Percentiles rank a stretch among this genome's conserved stretches.
phyloP scores from a whole-genome alignment of 2,797 vertebrate genomes.

The Coreius guichenoti region DNA sequence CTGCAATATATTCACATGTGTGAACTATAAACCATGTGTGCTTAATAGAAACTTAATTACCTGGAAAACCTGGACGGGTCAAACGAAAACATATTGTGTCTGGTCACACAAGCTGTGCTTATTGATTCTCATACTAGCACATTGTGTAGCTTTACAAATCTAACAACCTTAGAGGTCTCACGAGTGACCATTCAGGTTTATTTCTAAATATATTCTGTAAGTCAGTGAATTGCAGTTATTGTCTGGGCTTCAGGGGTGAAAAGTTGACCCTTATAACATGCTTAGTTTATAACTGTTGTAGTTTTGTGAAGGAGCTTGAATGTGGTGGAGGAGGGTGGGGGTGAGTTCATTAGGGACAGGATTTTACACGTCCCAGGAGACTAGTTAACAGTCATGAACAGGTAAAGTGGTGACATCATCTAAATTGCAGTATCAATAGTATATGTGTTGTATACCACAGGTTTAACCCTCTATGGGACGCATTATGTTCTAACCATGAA shows the following conservation, averaged over 20 bases:
- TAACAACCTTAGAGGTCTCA: slow-evolving; percentile 10
- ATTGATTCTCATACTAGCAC: slow-evolving; percentile 46
- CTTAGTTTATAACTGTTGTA: slow-evolving; percentile 52
- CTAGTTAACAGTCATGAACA: slow-evolving; percentile 37
- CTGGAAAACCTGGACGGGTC: slow-evolving; percentile 15
- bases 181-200: slow-evolving; percentile 36
- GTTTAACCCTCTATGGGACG: neutral
- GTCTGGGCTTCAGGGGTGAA: slow-evolving; percentile 23
- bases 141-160: slow-evolving; percentile 21
- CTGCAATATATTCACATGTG: slow-evolving; percentile 3
- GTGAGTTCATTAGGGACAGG: slow-evolving; percentile 64
- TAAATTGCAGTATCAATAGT: slow-evolving; percentile 20
- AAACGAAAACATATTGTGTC: slow-evolving; percentile 38
- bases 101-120: slow-evolving; percentile 35
- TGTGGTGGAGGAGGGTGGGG: slow-evolving; percentile 43
- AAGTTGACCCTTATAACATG: neutral
- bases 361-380: slow-evolving; percentile 23
- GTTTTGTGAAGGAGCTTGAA: slow-evolving; percentile 15
- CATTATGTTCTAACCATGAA: no score
- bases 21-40: slow-evolving; percentile 26
- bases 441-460: slow-evolving; percentile 34
- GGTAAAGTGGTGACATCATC: slow-evolving; percentile 36
- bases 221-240: slow-evolving; percentile 40
- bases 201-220: slow-evolving; percentile 4
- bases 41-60: slow-evolving; percentile 34